Evolutionary conservation across 2,113 vertebrate species (phyloP), one percentile per base, ranked within the genome.

Genomic region (Cynocephalus volans): DNA sequence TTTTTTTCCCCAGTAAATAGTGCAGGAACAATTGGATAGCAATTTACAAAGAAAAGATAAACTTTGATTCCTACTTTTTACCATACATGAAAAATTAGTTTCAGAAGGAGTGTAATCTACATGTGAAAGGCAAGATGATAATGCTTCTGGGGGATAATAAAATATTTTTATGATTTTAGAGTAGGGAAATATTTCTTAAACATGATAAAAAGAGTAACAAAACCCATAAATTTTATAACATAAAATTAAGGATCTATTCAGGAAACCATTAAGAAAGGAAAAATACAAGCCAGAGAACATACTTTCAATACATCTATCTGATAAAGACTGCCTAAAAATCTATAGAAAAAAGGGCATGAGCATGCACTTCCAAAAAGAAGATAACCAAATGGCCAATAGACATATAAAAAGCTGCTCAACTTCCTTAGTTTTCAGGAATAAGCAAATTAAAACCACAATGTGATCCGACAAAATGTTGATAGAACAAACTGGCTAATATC

Each of bases 61-160:
- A 64, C 56, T 82, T 73, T 82, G 52, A 89, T 82, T 81, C 26
- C 80, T 75, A 36, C 24, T 87, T 95, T 83, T 79, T 81, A 60
- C 36, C 28, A 67, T 36, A 36, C 54, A n/a, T 33, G 45, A 75
- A 72, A 62, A 56, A 23, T 62, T 76, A 26, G 1, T 83, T 90
- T 84, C 36, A 90, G 31, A 58, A 73, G 13, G 17, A 65, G 18
- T 90, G 12, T 50, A 76, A 48, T 58, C 36, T 77, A 50, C 17
- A 50, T 69, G 18, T 90, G 50, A 84, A 90, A 94, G 48, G 24
- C 58, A 77, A 90, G 72, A 67, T 31, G n/a, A 41, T 58, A 75
- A 17, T 84, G 17, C 23, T 76, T 88, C 41, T 72, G 56, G 45
- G 64, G 41, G 9, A 73, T 81, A 94, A 58, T 52, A 58, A 31